Evolutionary conservation across 2,888 invertebrate species (phyloP).

Genomic region (Parapristionchus giblindavisi): DNA sequence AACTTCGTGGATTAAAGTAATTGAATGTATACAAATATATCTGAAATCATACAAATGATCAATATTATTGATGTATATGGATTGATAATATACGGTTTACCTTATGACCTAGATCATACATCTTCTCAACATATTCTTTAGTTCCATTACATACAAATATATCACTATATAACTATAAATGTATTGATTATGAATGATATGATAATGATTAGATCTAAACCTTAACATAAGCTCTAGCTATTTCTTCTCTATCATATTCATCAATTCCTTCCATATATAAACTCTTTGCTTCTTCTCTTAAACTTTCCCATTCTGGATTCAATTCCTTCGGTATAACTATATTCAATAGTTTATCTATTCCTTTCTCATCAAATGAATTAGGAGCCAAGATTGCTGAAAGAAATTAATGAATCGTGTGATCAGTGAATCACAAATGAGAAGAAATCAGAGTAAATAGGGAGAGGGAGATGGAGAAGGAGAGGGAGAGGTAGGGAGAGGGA

Average conservation of each 20-base stretch:
- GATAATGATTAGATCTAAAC: conserved; percentile 36
- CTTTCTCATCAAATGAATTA: conserved; percentile 53
- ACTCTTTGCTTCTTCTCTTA: conserved; percentile 55
- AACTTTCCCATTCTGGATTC: conserved; percentile 46
- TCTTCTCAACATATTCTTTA: conserved; percentile 50
- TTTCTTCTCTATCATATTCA: conserved; percentile 48
- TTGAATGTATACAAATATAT: conserved; percentile 60
- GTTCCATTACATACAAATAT: conserved; percentile 59
- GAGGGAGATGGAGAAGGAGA: background rate
- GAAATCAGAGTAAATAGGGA: background rate
- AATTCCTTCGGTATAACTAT: conserved; percentile 59
- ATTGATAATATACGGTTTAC: conserved; percentile 3
- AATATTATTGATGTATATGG: background rate
- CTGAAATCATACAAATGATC: background rate
- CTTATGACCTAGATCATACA: conserved; percentile 52
- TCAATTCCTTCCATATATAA: conserved; percentile 57
- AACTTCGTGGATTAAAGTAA: conserved; percentile 59
- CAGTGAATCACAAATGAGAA: background rate
- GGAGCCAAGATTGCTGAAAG: conserved; percentile 54
- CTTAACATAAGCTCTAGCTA: conserved; percentile 59
- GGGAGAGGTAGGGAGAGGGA: background rate
- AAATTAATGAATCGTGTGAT: conserved; percentile 11
- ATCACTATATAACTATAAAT: conserved; percentile 58
- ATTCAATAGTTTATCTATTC: conserved; percentile 58
- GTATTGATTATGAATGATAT: background rate